These are phyloP conservation scores for Bombus ignitus DNA, from an alignment of 1,140 invertebrate species.

Conservation along the genomic window DNA sequence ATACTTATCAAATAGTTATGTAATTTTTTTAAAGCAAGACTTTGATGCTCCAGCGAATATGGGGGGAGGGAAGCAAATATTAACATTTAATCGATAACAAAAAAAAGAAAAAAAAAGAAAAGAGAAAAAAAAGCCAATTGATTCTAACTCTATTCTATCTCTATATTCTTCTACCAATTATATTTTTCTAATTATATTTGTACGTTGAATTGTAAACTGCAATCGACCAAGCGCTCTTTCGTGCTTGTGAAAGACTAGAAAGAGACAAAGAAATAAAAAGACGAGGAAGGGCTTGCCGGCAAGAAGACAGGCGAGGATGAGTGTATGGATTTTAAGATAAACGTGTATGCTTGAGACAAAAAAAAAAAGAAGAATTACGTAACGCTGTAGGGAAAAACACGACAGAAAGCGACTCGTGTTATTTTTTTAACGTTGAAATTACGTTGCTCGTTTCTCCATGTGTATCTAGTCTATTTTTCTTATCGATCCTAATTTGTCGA, in stretches of 20 bases:
- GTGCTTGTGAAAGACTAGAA: slow-evolving; percentile 69
- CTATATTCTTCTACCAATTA: slow-evolving; percentile 83
- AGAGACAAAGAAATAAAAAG: background rate
- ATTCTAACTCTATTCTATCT: slow-evolving; percentile 82
- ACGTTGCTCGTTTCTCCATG: slow-evolving; percentile 62
- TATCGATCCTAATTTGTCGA: slow-evolving; percentile 37
- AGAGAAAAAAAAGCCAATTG: slow-evolving; percentile 57
- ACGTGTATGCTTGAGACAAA: background rate
- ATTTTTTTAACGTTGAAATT: slow-evolving; percentile 68
- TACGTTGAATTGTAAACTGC: slow-evolving; percentile 82
- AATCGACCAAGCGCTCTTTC: slow-evolving; percentile 76
- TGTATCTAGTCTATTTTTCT: slow-evolving; percentile 51
- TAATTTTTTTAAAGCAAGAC: slow-evolving; percentile 68
- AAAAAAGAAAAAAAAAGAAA: background rate
- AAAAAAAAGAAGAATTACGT: background rate
- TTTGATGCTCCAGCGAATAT: slow-evolving; percentile 67
- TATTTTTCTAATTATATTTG: slow-evolving; percentile 84
- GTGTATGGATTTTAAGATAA: slow-evolving; percentile 18
- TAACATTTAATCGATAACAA: slow-evolving; percentile 51
- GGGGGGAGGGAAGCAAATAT: slow-evolving; percentile 32
- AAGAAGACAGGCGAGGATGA: slow-evolving; percentile 27
- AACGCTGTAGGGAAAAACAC: background rate
- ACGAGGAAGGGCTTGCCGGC: background rate
- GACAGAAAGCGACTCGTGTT: slow-evolving; percentile 27
- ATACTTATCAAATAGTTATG: slow-evolving; percentile 44